Evolutionary conservation across 1,140 invertebrate genomes (phyloP).

Genomic region (Bombus sylvicola): DNA sequence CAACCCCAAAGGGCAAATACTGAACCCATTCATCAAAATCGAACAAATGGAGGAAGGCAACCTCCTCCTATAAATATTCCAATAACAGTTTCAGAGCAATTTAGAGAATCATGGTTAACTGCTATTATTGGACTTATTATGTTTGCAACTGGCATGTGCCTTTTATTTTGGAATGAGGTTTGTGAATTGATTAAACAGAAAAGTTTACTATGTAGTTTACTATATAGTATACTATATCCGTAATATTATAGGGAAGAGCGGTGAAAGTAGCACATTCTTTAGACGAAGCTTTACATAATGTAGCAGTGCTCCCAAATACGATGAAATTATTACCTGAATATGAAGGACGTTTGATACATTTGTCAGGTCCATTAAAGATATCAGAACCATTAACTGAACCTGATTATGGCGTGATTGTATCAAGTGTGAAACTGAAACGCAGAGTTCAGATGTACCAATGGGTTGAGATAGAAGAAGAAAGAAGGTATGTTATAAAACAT

Average conservation of each 20-base stretch:
- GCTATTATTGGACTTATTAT: constrained; percentile 85
- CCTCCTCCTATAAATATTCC: constrained; percentile 46
- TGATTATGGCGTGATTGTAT: constrained; percentile 90
- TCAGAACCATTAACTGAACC: constrained; percentile 92
- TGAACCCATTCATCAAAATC: constrained; percentile 64
- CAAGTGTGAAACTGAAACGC: constrained; percentile 88
- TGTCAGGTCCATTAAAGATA: constrained; percentile 88
- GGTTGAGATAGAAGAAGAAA: constrained; percentile 89
- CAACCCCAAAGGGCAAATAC: constrained; percentile 65
- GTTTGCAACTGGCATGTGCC: constrained; percentile 83
- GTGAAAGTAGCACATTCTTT: constrained; percentile 88
- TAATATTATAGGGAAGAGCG: constrained; percentile 84
- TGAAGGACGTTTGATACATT: constrained; percentile 90
- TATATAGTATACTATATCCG: too few relatives aligned
- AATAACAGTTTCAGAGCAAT: constrained; percentile 84
- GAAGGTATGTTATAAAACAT: constrained; percentile 77
- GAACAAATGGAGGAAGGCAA: constrained; percentile 55
- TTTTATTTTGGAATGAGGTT: constrained; percentile 91
- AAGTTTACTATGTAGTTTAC: neutral
- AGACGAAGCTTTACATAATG: constrained; percentile 87
- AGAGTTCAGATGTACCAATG: constrained; percentile 96
- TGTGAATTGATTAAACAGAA: constrained; percentile 45
- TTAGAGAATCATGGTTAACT: constrained; percentile 86
- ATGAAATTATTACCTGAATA: constrained; percentile 85
- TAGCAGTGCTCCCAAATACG: constrained; percentile 83